phyloP scores from a whole-genome alignment of 2,888 invertebrate species.

The Lutraria lutraria region DNA sequence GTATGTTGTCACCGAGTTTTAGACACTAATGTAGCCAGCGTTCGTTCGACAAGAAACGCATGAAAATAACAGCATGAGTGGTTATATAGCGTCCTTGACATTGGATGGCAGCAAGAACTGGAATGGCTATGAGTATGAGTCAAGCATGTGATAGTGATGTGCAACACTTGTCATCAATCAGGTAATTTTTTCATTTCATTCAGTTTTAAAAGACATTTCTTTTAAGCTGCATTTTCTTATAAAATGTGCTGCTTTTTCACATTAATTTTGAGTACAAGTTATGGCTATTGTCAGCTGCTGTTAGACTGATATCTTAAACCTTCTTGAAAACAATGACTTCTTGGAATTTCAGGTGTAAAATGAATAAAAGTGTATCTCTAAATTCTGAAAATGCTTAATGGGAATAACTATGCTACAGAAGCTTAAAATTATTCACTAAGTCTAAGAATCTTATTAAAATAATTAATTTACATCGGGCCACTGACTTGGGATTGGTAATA shows the following conservation, averaged over 20 bases:
- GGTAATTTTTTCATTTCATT: slow-evolving; percentile 4
- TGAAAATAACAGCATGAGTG: slow-evolving; percentile 27
- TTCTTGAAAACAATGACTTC: no score
- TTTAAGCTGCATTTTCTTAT: not conserved
- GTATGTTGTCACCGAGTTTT: slow-evolving; percentile 20
- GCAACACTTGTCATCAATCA: not conserved
- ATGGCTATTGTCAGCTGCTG: no score
- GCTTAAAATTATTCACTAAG: no score
- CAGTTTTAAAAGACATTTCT: not conserved
- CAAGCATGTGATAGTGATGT: slow-evolving; percentile 15
- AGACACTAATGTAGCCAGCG: slow-evolving; percentile 4
- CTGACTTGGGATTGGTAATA: no score
- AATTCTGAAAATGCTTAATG: no score
- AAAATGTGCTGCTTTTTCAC: not conserved
- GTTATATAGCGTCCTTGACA: slow-evolving; percentile 10
- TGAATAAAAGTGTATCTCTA: no score
- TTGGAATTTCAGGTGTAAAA: no score
- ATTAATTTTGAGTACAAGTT: no score
- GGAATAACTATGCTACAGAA: no score
- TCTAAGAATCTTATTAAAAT: no score
- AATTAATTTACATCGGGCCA: no score
- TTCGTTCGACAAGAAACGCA: not conserved
- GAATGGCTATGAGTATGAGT: slow-evolving; percentile 23
- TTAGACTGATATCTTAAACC: no score
- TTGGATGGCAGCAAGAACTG: slow-evolving; percentile 1